These are phyloP conservation scores for Nebria brevicollis DNA, from an alignment of 2,888 invertebrate genomes.

Conservation along the genomic window DNA sequence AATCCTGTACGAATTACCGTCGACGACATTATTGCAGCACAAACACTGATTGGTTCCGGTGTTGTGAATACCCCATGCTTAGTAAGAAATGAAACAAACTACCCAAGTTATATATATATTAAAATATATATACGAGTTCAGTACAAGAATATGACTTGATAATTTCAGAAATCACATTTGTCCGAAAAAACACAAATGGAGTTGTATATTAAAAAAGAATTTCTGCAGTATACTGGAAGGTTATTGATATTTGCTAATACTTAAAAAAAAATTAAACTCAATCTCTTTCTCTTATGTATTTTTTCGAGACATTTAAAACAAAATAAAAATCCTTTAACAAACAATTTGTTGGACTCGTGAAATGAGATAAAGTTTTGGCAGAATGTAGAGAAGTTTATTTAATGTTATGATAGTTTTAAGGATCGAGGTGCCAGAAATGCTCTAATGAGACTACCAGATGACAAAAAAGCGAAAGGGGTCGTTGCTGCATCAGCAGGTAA, in stretches of 20 bases:
- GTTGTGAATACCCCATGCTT: conserved; percentile 87
- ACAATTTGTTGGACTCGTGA: neutral
- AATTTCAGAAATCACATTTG: conserved; percentile 81
- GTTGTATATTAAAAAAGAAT: conserved; percentile 93
- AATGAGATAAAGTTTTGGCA: neutral
- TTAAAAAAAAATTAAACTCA: neutral
- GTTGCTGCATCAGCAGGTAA: conserved; percentile 95
- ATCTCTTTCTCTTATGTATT: too few relatives aligned
- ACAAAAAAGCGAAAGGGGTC: conserved; percentile 80
- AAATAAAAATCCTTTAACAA: neutral
- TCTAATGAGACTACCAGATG: conserved; percentile 76
- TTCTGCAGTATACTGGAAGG: conserved; percentile 95
- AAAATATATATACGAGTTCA: neutral
- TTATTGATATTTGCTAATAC: conserved; percentile 58
- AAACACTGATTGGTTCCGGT: conserved; percentile 86
- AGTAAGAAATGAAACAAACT: conserved; percentile 65
- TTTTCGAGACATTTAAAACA: too few relatives aligned
- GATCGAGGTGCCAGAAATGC: conserved; percentile 93
- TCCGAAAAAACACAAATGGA: conserved; percentile 84
- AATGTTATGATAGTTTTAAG: conserved; percentile 77
- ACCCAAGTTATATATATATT: neutral
- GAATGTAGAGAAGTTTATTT: neutral
- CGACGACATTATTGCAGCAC: conserved; percentile 89
- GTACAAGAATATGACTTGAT: neutral
- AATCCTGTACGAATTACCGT: conserved; percentile 79